Conservation (phyloP, 23 tunicate genomes). For the Ascidia mentula region DNA sequence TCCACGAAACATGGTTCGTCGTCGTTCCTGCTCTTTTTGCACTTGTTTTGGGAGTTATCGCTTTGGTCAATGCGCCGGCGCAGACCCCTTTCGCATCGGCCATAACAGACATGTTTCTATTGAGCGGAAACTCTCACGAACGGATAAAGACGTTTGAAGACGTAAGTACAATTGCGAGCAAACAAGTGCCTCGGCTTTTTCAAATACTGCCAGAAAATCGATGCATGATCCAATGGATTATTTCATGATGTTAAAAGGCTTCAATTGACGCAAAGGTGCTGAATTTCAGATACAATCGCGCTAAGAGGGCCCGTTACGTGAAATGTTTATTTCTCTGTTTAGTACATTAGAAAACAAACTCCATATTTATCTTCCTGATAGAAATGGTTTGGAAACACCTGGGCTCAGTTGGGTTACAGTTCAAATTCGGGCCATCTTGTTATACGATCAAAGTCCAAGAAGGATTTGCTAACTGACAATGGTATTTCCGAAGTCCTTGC, state of each 20-base stretch:
- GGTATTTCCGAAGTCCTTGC: not conserved
- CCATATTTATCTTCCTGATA: no score
- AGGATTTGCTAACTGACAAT: not conserved
- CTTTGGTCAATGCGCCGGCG: not conserved
- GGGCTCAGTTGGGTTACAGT: conserved; percentile 2
- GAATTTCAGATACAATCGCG: no score
- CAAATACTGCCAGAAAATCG: not conserved
- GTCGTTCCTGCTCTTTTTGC: conserved; percentile 12
- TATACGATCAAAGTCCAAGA: not conserved
- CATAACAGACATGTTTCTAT: conserved; percentile 30
- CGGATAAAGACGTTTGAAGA: conserved; percentile 3
- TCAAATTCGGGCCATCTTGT: not conserved
- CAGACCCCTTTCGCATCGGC: not conserved
- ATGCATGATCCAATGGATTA: not conserved
- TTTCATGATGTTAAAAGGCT: no score
- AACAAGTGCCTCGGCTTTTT: not conserved
- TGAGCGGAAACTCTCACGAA: not conserved
- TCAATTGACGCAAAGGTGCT: no score
- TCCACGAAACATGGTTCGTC: conserved; percentile 6
- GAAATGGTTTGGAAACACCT: conserved; percentile 10
- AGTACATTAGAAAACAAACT: no score
- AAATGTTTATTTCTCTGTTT: no score
- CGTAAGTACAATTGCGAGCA: conserved; percentile 14
- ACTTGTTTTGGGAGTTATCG: not conserved
- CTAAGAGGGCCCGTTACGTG: no score